These are phyloP conservation scores for Harpalus rufipes DNA, from an alignment of 2,888 invertebrate species.

Conservation along the genomic window DNA sequence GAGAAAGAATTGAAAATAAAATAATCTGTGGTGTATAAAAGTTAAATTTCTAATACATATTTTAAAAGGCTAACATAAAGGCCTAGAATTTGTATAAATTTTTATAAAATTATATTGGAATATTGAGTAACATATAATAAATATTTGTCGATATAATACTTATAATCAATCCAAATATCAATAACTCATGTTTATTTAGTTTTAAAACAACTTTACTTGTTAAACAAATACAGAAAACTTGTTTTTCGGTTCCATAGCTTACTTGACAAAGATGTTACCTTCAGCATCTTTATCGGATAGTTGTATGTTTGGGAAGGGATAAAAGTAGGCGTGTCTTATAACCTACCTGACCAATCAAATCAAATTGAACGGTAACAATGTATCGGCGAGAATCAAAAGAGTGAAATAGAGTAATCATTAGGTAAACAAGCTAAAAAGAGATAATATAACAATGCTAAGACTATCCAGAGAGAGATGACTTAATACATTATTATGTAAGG, in stretches of 20 bases:
- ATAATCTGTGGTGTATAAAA: no score
- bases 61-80: no score
- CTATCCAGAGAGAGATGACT: conserved; percentile 41
- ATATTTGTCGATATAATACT: neutral
- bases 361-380: conserved; percentile 58
- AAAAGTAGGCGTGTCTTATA: conserved; percentile 57
- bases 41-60: no score
- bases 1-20: no score
- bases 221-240: conserved; percentile 58
- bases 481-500: conserved; percentile 10
- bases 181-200: conserved; percentile 33
- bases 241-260: conserved; percentile 47
- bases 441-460: conserved; percentile 22
- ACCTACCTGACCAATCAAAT: conserved; percentile 50
- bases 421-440: conserved; percentile 48
- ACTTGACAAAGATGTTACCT: conserved; percentile 62
- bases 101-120: no score
- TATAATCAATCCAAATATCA: neutral
- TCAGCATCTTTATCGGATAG: conserved; percentile 60
- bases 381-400: conserved; percentile 40
- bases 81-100: no score
- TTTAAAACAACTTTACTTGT: conserved; percentile 39
- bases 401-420: conserved; percentile 44
- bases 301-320: conserved; percentile 39
- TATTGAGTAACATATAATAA: no score